Percentiles rank a stretch among this genome's conserved stretches.
These are phyloP conservation scores for Ariopsis seemanni DNA, from an alignment of 2,113 vertebrate genomes.

Conservation along the genomic window DNA sequence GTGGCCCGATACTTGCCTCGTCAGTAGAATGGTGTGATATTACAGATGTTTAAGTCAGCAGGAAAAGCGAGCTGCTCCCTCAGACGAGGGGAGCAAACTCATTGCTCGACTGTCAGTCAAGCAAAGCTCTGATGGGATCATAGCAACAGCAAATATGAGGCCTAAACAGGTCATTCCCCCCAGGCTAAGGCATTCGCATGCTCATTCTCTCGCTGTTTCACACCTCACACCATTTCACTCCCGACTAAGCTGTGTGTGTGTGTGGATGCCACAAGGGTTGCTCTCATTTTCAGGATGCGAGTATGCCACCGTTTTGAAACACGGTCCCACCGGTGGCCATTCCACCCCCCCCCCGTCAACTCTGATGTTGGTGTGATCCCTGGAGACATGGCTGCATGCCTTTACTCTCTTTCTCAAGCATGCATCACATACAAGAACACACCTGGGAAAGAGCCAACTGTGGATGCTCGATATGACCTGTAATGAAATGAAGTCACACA, in stretches of 20 bases:
- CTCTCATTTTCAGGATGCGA: constrained; percentile 59
- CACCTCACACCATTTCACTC: constrained; percentile 53
- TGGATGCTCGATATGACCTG: constrained; percentile 24
- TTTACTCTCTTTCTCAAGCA: not conserved
- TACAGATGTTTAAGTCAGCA: constrained; percentile 34
- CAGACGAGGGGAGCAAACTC: constrained; percentile 20
- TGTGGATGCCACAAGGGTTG: constrained; percentile 33
- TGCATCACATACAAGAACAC: not conserved
- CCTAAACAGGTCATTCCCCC: constrained; percentile 50
- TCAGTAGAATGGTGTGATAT: not conserved
- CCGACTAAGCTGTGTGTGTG: constrained; percentile 52
- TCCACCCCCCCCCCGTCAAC: constrained; percentile 20
- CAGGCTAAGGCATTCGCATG: constrained; percentile 49
- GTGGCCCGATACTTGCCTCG: not conserved
- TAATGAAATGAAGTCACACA: constrained; percentile 2
- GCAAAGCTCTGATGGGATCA: constrained; percentile 40
- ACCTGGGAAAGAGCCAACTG: not conserved
- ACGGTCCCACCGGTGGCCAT: constrained; percentile 36
- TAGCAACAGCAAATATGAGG: constrained; percentile 45
- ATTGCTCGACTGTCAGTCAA: constrained; percentile 40
- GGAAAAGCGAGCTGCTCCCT: constrained; percentile 3
- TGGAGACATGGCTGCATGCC: constrained; percentile 15
- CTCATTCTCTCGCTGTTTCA: constrained; percentile 21
- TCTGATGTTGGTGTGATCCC: constrained; percentile 38
- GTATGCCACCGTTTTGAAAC: constrained; percentile 41